Evolutionary conservation across 2,113 vertebrate species (phyloP), one percentile per base, ranked within the genome.

Genomic region (Camelus bactrianus): DNA sequence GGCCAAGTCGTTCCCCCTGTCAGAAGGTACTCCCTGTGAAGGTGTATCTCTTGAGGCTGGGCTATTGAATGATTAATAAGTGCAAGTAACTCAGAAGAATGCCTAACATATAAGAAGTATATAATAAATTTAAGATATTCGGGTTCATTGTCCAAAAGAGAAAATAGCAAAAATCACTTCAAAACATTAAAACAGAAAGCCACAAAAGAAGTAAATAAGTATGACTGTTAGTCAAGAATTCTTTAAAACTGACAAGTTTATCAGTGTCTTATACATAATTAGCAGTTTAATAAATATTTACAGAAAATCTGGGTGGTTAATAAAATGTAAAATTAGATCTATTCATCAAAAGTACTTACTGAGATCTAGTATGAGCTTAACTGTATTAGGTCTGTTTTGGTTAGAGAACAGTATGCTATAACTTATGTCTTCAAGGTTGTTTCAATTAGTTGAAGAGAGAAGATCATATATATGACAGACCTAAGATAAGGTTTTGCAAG

Each of bases 81-180:
- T 94, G 38, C 67, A 76, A 89, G 42, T 56, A 94, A 19, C 60
- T 73, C 75, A 88, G 70, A 69, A 92, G 32, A 54, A n/a, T 80
- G 24, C 32, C 35, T 84, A n/a, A 38, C 7, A 11, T 22, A 26
- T 16, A 95, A 67, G 15, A 88, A 91, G 46, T 54, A n/a, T 58
- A 75, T 24, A 64, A 58, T 65, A 77, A 72, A 58, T 50, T 64
- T 32, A 62, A 87, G 2, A 54, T 48, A 93, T 83, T 58, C 69
- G 13, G 64, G 10, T 26, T 20, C 15, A n/a, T n/a, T 87, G 8
- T 30, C 9, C 8, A 56, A 11, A 62, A 35, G 17, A 85, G 30
- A 69, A 94, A 69, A 75, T 10, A 35, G 1, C 24, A 56, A 62
- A 80, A 67, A 15, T 50, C 8, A 87, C 46, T 48, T 48, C 24